Evolutionary conservation across 2,888 invertebrate genomes (phyloP).

Genomic region (Synanthedon tipuliformis): DNA sequence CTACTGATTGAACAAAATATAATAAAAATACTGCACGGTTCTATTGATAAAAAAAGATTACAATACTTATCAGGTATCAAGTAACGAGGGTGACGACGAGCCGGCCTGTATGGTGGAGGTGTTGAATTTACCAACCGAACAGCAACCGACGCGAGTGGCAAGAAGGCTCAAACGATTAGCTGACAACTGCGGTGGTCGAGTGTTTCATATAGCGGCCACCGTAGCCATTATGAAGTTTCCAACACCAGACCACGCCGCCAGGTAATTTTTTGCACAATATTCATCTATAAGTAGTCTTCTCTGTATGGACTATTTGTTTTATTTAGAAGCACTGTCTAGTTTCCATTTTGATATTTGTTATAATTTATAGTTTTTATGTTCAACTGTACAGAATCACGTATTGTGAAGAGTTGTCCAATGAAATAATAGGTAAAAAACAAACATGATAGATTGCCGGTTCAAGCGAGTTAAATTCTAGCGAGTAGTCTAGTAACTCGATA

Average conservation of each 20-base stretch:
- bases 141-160: conserved; percentile 67
- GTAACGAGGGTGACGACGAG: conserved; percentile 22
- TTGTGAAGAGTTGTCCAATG: too few relatives aligned
- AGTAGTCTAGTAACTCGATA: too few relatives aligned
- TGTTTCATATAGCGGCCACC: conserved; percentile 72
- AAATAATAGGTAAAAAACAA: too few relatives aligned
- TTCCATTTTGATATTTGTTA: too few relatives aligned
- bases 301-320: too few relatives aligned
- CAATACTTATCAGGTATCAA: not conserved
- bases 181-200: conserved; percentile 85
- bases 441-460: too few relatives aligned
- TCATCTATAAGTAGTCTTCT: too few relatives aligned
- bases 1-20: not conserved
- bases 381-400: too few relatives aligned
- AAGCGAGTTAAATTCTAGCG: too few relatives aligned
- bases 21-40: too few relatives aligned
- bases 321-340: too few relatives aligned
- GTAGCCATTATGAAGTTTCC: conserved; percentile 78
- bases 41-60: not conserved
- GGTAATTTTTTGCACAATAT: conserved; percentile 48
- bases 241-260: conserved; percentile 76
- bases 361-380: too few relatives aligned
- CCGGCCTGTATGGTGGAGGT: conserved; percentile 73
- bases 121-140: conserved; percentile 74
- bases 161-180: conserved; percentile 76